Base-by-base conservation (phyloP, 2,888 invertebrate genomes). In the Caenorhabditis becei region DNA sequence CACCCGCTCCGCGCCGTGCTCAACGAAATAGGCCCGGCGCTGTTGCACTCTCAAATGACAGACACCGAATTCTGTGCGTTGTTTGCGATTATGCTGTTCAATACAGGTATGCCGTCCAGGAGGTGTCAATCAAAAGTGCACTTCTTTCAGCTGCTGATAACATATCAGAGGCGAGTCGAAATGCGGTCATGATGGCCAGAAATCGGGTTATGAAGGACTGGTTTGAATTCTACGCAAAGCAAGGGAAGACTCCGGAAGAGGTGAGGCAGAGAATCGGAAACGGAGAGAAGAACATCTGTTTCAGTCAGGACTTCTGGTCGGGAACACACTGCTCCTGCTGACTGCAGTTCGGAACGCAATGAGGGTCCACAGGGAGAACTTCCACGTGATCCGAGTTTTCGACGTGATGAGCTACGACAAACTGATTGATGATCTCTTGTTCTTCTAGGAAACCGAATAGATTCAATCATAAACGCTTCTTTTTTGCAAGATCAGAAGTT, bases 401-500 rank as follows among this genome's bases (percentile, higher is more conserved):
- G 85, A 87, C 35, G 71, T 88, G 23, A 82, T 86, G 74, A 87
- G 87, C 20, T 89, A 88, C 65, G 88, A 89, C 74, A 82, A 86
- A 61, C 66, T 89, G 37, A 77, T 89, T 41, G 87, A 89, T 72
- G 89, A 89, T 66, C 74, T 88, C 56, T 49, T 35, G 24, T 79
- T 79, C 32, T 41, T 44, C 7, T 75, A 75, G 37, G 62, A 26
- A 54, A 24, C 18, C 53, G 63, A 32, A n/a, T 44, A 47, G 44
- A n/a, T 23, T 26, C 1, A 8, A n/a, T 63, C 32, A 63, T 63
- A 49, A 63, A 63, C 24, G 18, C 2, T 28, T 61, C 32, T 4
- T 32, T 32, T 32, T 32, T 32, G 32, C 32, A n/a, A n/a, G n/a
- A n/a, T n/a, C n/a, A n/a, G n/a, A n/a, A n/a, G n/a, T n/a, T n/a